Evolutionary conservation across 2,888 invertebrate genomes (phyloP).

Genomic region (Calephelis perditalis): DNA sequence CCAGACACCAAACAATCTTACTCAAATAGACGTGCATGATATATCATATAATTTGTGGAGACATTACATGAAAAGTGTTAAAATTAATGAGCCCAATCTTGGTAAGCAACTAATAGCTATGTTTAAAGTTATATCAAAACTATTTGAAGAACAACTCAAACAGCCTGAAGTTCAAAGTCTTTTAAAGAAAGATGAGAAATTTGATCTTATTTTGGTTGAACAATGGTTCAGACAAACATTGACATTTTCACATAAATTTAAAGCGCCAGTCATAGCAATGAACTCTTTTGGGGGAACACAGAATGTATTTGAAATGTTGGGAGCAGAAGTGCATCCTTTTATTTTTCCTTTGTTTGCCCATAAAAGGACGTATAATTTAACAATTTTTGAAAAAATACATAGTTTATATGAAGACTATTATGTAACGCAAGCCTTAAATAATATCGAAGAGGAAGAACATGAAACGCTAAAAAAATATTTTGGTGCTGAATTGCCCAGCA

Average conservation of each 20-base stretch:
- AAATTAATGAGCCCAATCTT: slow-evolving; percentile 19
- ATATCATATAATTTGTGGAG: slow-evolving; percentile 34
- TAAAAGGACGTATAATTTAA: slow-evolving; percentile 29
- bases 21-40: slow-evolving; percentile 50
- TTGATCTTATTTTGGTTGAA: slow-evolving; percentile 42
- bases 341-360: slow-evolving; percentile 26
- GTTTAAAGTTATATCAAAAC: slow-evolving; percentile 19
- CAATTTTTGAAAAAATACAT: slow-evolving; percentile 35
- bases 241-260: slow-evolving; percentile 34
- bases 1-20: slow-evolving; percentile 40
- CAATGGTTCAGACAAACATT: slow-evolving; percentile 31
- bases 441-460: slow-evolving; percentile 24
- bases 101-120: slow-evolving; percentile 20
- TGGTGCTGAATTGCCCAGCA: slow-evolving; percentile 34
- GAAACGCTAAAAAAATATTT: slow-evolving; percentile 33
- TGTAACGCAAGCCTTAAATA: slow-evolving; percentile 13
- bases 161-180: slow-evolving; percentile 25
- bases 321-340: slow-evolving; percentile 33
- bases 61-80: slow-evolving; percentile 17
- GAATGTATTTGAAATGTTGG: slow-evolving; percentile 28
- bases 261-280: slow-evolving; percentile 38
- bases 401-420: slow-evolving; percentile 30
- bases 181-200: slow-evolving; percentile 28
- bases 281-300: slow-evolving; percentile 36
- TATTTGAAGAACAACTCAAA: slow-evolving; percentile 33